Percentiles rank a stretch among this genome's conserved stretches.
phyloP scores from a whole-genome alignment of 2,113 vertebrate species.

The Pavo muticus region DNA sequence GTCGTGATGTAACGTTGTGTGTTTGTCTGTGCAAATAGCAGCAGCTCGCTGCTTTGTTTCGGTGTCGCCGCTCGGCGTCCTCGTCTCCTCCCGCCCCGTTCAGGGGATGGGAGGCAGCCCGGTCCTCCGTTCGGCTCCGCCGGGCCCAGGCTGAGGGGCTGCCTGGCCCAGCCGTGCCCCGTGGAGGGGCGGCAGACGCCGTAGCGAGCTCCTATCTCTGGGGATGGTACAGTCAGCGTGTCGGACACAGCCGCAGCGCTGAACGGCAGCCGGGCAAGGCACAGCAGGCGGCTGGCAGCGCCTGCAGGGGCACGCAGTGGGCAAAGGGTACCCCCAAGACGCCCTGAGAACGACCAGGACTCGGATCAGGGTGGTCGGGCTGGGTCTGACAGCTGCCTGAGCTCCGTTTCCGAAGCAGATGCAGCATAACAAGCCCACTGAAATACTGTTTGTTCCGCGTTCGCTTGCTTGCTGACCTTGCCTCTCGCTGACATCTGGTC shows the following conservation, averaged over 20 bases:
- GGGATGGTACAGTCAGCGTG: background rate
- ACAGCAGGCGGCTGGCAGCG: background rate
- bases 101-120: background rate
- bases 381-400: background rate
- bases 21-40: background rate
- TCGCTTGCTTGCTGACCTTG: background rate
- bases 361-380: background rate
- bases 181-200: background rate
- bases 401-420: background rate
- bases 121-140: rapidly evolving
- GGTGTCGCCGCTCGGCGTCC: background rate
- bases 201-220: background rate
- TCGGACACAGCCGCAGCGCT: background rate
- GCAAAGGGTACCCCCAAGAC: background rate
- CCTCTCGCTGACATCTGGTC: background rate
- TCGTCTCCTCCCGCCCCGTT: background rate
- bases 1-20: background rate
- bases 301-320: background rate
- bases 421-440: background rate
- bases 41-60: background rate
- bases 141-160: background rate
- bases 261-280: background rate
- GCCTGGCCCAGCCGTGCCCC: too few relatives aligned
- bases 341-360: background rate
- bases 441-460: background rate